Evolutionary conservation across 2,797 vertebrate species (phyloP).

Genomic region (Girardinus metallicus): DNA sequence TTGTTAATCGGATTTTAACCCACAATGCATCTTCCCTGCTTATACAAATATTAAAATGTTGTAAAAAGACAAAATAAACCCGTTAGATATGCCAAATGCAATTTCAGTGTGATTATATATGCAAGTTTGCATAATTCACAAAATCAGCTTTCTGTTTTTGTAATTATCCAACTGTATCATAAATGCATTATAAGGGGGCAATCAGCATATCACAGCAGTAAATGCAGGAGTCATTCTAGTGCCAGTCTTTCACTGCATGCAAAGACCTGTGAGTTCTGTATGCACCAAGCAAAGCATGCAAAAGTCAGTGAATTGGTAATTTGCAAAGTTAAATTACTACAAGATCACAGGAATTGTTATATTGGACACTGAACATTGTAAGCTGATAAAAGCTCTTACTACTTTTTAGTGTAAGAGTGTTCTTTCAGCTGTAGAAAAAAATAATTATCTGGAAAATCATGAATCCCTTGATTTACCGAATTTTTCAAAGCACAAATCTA

Average conservation of each 20-base stretch:
- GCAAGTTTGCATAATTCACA: not conserved
- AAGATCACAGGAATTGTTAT: constrained; percentile 16
- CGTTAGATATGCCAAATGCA: not conserved
- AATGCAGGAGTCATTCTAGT: constrained; percentile 60
- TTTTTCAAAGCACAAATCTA: constrained; percentile 20
- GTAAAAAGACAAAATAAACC: not conserved
- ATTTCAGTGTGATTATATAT: not conserved
- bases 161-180: constrained; percentile 3
- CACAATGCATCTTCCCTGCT: not conserved
- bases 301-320: constrained; percentile 36
- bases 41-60: not conserved
- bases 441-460: constrained; percentile 26
- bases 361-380: constrained; percentile 26
- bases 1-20: not conserved
- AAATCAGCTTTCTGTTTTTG: constrained; percentile 4
- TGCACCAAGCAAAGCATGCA: constrained; percentile 77
- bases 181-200: constrained; percentile 13
- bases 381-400: constrained; percentile 14
- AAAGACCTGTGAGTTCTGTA: constrained; percentile 51
- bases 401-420: constrained; percentile 27
- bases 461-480: constrained; percentile 3
- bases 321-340: not conserved
- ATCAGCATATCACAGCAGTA: constrained; percentile 47
- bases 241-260: constrained; percentile 67
- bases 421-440: constrained; percentile 49